Base-by-base conservation (phyloP, 2,113 vertebrate genomes). In the Cyanoliseus patagonus region DNA sequence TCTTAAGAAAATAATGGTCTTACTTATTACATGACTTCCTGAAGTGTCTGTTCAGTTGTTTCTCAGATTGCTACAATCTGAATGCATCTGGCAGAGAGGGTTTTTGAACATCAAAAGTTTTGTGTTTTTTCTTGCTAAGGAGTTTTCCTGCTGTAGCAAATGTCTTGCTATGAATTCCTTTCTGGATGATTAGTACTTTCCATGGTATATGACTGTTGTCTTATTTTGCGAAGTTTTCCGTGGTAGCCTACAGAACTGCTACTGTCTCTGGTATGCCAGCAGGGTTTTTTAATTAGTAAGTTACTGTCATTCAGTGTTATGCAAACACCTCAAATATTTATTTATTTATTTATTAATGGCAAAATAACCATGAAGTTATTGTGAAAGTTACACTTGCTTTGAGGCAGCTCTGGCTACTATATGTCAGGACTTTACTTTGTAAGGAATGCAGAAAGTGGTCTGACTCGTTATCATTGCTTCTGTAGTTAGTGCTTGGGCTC, bases 401-500 rank as follows among this genome's bases (percentile, higher is more conserved):
- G 64, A 83, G 79, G 76, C 67, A 92, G 69, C 8, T 1, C 35
- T 92, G 46, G n/a, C 83, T 90, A 4, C 76, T 78, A 5, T 70
- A 7, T 82, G 63, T 83, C 59, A 90, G 35, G 25, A 12, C 23
- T 61, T 66, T 66, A 8, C 91, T 96, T 96, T 52, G 76, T 61
- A 90, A 94, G 72, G 90, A 93, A 73, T 74, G 62, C 62, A 93
- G 95, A 92, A 94, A 95, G 64, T 84, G 57, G 57, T 75, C 69
- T 92, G 94, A 72, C 57, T 63, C 67, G 49, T 88, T 94, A 84
- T 92, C 73, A 20, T 84, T 78, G 80, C 90, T 96, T 91, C 93
- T 95, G 73, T 94, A 88, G 94, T 96, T 96, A 94, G 95, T 90
- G 53, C 80, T 88, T 83, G 47, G 78, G n/a, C 96, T 88, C 57